Evolutionary conservation across 2,113 vertebrate genomes (phyloP).

Genomic region (Odocoileus hemionus): DNA sequence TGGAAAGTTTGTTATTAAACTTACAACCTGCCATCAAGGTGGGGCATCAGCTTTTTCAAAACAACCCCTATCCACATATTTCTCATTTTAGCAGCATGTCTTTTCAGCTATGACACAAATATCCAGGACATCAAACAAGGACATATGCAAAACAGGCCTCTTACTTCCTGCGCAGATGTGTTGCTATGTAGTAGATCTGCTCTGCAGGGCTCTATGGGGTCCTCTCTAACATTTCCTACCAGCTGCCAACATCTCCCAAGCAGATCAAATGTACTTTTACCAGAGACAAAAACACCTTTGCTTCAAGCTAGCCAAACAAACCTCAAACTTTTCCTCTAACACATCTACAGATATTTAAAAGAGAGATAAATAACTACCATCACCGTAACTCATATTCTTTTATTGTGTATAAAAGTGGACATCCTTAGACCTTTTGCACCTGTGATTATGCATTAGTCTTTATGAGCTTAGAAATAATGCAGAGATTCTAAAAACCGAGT

Average conservation of each 20-base stretch:
- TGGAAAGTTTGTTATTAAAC: slow-evolving; percentile 65
- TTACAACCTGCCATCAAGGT: slow-evolving; percentile 60
- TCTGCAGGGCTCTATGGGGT: neutral
- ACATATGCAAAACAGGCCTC: slow-evolving; percentile 43
- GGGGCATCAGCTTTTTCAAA: slow-evolving; percentile 54
- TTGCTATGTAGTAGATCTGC: neutral
- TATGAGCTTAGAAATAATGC: neutral
- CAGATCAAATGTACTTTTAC: slow-evolving; percentile 26
- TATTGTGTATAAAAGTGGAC: neutral
- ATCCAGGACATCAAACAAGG: slow-evolving; percentile 57
- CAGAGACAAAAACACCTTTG: slow-evolving; percentile 45
- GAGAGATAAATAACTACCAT: neutral
- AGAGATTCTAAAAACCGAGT: neutral
- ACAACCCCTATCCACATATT: slow-evolving; percentile 33
- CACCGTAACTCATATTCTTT: neutral
- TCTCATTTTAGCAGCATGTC: slow-evolving; percentile 58
- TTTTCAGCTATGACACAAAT: slow-evolving; percentile 51
- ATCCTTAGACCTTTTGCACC: neutral
- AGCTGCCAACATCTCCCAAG: neutral
- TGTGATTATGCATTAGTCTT: neutral
- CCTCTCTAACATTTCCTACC: neutral
- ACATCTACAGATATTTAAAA: neutral
- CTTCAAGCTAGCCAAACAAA: neutral
- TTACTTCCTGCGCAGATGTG: slow-evolving; percentile 21
- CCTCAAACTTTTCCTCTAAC: neutral